Evolutionary conservation across 2,888 invertebrate species (phyloP), one percentile per base, ranked within the genome.

Genomic region (Agrochola circellaris): DNA sequence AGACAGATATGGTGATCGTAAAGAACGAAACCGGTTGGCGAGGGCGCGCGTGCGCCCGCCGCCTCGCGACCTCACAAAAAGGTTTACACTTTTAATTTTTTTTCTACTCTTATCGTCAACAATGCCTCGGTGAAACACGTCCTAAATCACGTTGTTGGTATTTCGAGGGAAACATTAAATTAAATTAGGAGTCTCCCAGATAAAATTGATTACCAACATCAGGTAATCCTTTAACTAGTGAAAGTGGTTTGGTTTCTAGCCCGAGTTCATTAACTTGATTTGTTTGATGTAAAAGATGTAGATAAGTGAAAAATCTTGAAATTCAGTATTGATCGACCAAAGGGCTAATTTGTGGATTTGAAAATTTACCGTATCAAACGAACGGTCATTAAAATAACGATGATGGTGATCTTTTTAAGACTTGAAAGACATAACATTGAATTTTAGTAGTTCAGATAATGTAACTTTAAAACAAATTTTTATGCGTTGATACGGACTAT

Each of bases 1-100:
- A 94, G 95, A 95, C 95, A 95, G 96, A 96, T 96, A 96, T 95
- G 95, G 95, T 93, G 95, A 95, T 95, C 96, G 95, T 96, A 96
- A 96, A 96, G 94, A 95, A 93, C 91, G 88, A 93, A 96, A 96
- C 96, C 96, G 96, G 96, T 96, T 93, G 89, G 87, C 65, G 86
- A 90, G 88, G 91, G 93, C 93, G 95, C 96, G 96, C 96, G 96
- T 96, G 96, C 95, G 95, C 94, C 94, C 93, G 93, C 92, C 93
- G 92, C 91, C 92, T 90, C 93, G 94, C 96, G 96, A 96, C 96
- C 96, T 95, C 96, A 96, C 96, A 96, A 96, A 96, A 96, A 96
- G 95, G 94, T 95, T 95, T 95, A 95, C 94, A 93, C 95, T 95
- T 95, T 94, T 93, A 93, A 92, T 93, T 94, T 95, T 93, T 93